Percentiles rank a stretch among this genome's conserved stretches.
Conservation (phyloP, 2,113 vertebrate genomes). For the Calidris pygmaea region DNA sequence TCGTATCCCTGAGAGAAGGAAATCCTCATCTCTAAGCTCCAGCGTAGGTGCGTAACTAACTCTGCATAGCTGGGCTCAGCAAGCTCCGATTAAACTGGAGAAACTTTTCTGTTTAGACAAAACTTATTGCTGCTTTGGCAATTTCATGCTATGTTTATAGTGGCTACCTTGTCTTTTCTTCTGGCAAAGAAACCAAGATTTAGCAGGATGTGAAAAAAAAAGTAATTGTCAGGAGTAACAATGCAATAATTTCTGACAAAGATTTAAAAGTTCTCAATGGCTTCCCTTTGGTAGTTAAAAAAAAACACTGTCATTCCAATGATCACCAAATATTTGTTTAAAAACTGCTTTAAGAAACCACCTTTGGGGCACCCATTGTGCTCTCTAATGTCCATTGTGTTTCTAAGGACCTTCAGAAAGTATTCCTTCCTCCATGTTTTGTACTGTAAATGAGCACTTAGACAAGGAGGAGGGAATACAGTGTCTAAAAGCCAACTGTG, state of each 20-base stretch:
- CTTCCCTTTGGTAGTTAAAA: background rate
- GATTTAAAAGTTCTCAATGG: background rate
- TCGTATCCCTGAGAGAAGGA: background rate
- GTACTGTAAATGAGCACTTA: conserved; percentile 17
- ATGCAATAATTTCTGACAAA: background rate
- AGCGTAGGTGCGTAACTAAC: background rate
- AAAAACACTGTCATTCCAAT: background rate
- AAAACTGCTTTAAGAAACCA: conserved; percentile 13
- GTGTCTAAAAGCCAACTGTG: background rate
- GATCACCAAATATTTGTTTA: background rate
- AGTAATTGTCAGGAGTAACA: background rate
- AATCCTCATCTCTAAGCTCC: background rate
- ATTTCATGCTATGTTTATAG: background rate
- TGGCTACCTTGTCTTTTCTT: conserved; percentile 12
- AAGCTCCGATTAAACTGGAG: background rate
- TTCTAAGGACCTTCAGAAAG: conserved; percentile 20
- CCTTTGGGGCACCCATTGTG: background rate
- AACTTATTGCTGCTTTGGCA: background rate
- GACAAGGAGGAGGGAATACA: background rate
- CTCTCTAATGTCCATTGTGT: background rate
- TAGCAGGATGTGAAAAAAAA: background rate
- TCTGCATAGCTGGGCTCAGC: background rate
- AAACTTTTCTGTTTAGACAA: background rate
- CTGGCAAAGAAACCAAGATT: conserved; percentile 19
- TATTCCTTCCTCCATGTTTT: background rate